A percentile compares a stretch with the other conserved stretches of the same genome.
These are phyloP conservation scores for Hydropsyche tenuis DNA, from an alignment of 1,140 invertebrate species.

Conservation along the genomic window DNA sequence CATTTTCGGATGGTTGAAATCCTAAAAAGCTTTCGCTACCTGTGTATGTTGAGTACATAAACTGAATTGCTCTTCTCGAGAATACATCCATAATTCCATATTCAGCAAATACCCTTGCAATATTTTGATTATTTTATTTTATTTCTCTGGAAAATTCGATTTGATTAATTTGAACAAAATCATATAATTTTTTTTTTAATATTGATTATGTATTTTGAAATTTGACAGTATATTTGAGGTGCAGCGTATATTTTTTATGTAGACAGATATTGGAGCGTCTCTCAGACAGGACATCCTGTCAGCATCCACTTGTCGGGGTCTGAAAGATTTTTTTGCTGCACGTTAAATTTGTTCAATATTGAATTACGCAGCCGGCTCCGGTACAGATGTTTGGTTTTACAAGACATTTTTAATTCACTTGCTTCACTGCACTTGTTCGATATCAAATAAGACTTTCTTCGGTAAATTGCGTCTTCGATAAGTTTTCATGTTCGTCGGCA, in stretches of 20 bases:
- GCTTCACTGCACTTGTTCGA: conserved; percentile 8
- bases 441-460: neutral
- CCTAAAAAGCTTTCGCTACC: conserved; percentile 26
- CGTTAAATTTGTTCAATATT: conserved; percentile 48
- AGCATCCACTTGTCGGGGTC: conserved; percentile 47
- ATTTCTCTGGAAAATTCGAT: no score
- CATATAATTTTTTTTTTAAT: no score
- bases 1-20: conserved; percentile 31
- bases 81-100: neutral
- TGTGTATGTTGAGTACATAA: conserved; percentile 23
- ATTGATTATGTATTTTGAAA: neutral
- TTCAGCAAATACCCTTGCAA: no score
- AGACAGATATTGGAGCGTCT: conserved; percentile 44
- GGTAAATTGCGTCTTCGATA: no score
- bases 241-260: neutral
- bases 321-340: conserved; percentile 37
- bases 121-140: neutral
- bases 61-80: neutral
- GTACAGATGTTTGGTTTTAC: conserved; percentile 24
- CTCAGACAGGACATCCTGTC: conserved; percentile 49
- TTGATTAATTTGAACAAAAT: no score
- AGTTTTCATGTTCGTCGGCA: no score
- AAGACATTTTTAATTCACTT: conserved; percentile 1
- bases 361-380: conserved; percentile 46
- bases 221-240: conserved; percentile 3